Base-by-base conservation (phyloP, 2,113 vertebrate species). In the Australoheros scitulus region DNA sequence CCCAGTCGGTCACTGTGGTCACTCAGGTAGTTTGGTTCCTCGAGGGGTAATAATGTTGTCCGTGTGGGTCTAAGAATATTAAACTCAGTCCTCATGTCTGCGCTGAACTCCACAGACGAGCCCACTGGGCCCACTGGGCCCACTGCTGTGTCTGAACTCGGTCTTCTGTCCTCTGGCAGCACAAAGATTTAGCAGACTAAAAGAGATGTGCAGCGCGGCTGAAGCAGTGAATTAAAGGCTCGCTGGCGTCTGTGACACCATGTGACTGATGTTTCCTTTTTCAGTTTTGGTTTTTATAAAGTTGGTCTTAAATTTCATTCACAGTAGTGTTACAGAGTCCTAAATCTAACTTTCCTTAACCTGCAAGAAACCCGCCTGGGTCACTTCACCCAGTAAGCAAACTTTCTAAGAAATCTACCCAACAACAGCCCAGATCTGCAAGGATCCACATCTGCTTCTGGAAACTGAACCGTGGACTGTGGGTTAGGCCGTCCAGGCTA, bases 231-330 rank as follows among this genome's bases (percentile, higher is more conserved):
- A 43, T 11, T 11, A 43, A 43, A 11, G 10, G 41, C 41, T 43
- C 13, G 64, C 64, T 11, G 22, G 14, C 2, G 0, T 18, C 38
- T 68, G 22, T 68, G 26, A 68, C 0, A 2, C 8, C 0, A 0
- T 47, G 64, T 4, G 38, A 18, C 38, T 47, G 38, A 65, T 6
- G 4, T 11, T 65, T 47, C 26, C 22, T 47, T 68, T 4, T 18
- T 52, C 47, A 52, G 6, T 17, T 17, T 13, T 52, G 50, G 2
- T 9, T 55, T 47, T 55, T 55, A 55, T 55, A 20, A 20, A 55
- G 8, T 55, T 52, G 7, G 1, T 52, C 17, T 52, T 55, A 20
- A 1, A 50, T 68, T 68, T 47, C 11, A 29, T 68, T 68, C 41
- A 47, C 22, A 68, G 22, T 47, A 14, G 17, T 7, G 38, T 68